Evolutionary conservation across 2,888 invertebrate genomes (phyloP).

Genomic region (Agapostemon virescens): DNA sequence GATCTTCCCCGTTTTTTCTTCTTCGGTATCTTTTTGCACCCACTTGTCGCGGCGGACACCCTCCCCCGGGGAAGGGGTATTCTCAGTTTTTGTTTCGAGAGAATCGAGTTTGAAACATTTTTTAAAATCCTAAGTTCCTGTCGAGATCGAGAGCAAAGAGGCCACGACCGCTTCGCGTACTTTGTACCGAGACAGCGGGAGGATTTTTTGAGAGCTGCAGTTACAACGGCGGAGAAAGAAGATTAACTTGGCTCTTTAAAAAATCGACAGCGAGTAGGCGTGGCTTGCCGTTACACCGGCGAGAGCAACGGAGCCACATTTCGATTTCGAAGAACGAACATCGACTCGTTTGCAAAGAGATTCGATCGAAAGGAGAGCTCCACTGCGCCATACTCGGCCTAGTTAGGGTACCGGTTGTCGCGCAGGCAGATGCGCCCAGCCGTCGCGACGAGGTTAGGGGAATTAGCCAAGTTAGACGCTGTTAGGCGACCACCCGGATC

Average conservation of each 20-base stretch:
- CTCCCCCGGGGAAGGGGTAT: slow-evolving; percentile 45
- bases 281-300: too few relatives aligned
- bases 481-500: slow-evolving; percentile 71
- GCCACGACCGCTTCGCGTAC: background rate
- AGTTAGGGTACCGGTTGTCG: slow-evolving; percentile 4
- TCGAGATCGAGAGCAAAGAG: background rate
- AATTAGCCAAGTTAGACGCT: slow-evolving; percentile 71
- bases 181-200: background rate
- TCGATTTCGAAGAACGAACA: too few relatives aligned
- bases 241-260: background rate
- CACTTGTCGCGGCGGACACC: slow-evolving; percentile 28
- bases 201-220: background rate
- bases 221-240: background rate
- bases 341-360: background rate
- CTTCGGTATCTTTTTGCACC: slow-evolving; percentile 31
- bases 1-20: slow-evolving; percentile 67
- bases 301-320: background rate
- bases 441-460: slow-evolving; percentile 58
- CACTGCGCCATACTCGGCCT: background rate
- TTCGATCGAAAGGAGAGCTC: slow-evolving; percentile 8
- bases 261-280: background rate
- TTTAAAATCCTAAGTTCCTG: background rate
- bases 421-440: slow-evolving; percentile 1
- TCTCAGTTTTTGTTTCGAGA: too few relatives aligned
- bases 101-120: too few relatives aligned